phyloP scores from a whole-genome alignment of 2,888 invertebrate genomes.

The Cecidostiba fungosa region DNA sequence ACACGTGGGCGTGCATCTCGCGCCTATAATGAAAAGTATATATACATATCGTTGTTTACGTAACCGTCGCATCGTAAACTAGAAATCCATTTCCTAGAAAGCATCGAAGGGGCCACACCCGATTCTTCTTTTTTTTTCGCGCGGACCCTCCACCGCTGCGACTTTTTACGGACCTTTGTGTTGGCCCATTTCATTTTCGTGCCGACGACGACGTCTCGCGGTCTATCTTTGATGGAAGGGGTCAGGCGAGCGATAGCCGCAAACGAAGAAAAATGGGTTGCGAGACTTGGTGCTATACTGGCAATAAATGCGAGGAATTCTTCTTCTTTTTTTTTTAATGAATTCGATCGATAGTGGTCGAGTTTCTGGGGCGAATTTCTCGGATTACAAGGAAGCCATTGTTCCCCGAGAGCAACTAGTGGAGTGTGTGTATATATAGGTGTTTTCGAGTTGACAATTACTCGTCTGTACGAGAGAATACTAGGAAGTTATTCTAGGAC shows the following conservation, averaged over 20 bases:
- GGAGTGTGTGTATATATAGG: not conserved
- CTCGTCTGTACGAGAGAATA: not conserved
- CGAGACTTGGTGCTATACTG: not conserved
- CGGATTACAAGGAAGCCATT: slow-evolving; percentile 3
- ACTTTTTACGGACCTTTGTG: not conserved
- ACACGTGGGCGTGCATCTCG: slow-evolving; percentile 1
- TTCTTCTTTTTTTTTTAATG: not conserved
- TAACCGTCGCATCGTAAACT: slow-evolving; percentile 41
- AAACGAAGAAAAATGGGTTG: not conserved
- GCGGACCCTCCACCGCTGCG: not conserved
- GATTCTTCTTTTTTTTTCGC: not conserved
- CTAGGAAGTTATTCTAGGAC: slow-evolving; percentile 17
- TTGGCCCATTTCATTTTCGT: slow-evolving; percentile 24
- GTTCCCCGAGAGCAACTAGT: not conserved
- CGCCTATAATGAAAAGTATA: slow-evolving; percentile 52
- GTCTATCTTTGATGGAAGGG: not conserved
- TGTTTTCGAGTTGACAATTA: slow-evolving; percentile 11
- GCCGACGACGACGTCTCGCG: not conserved
- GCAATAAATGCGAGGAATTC: not conserved
- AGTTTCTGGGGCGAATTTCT: slow-evolving; percentile 14
- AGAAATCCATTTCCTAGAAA: slow-evolving; percentile 54
- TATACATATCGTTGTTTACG: slow-evolving; percentile 49
- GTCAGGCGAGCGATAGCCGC: not conserved
- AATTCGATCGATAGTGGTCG: not conserved
- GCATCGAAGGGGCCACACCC: slow-evolving; percentile 34